Conservation (phyloP, 2,113 vertebrate genomes). For the Aviceda subcristata region DNA sequence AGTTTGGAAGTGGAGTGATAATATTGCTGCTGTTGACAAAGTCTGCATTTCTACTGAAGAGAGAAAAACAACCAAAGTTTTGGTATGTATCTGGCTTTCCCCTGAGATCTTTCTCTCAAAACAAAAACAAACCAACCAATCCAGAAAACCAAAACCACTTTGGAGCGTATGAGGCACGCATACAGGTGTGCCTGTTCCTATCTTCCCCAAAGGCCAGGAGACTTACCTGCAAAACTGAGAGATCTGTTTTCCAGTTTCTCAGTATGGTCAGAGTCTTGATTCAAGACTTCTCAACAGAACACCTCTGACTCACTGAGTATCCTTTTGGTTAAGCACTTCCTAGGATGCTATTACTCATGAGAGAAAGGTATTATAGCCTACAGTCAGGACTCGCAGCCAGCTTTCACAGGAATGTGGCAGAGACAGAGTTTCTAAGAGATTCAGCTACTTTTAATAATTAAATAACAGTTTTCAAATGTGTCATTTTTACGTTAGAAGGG, state of each 20-base stretch:
- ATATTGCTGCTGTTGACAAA: not conserved
- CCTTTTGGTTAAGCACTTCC: not conserved
- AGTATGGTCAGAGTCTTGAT: not conserved
- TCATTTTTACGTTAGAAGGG: not conserved
- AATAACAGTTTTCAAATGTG: not conserved
- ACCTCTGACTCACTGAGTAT: not conserved
- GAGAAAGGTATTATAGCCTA: not conserved
- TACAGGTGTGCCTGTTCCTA: not conserved
- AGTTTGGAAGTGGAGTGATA: not conserved
- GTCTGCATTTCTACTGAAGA: not conserved
- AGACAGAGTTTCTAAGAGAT: not conserved
- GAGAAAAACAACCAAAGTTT: not conserved
- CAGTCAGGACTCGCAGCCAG: not conserved
- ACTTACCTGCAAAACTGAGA: not conserved
- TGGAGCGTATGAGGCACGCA: not conserved
- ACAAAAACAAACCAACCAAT: not conserved
- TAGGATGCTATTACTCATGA: not conserved
- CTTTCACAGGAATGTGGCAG: not conserved
- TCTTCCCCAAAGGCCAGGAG: not conserved
- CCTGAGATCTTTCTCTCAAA: not conserved
- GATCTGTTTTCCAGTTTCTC: not conserved
- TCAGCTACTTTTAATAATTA: not conserved
- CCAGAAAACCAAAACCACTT: not conserved
- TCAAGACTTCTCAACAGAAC: not conserved
- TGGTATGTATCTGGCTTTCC: not conserved